Evolutionary conservation across 2,888 invertebrate species (phyloP).

Genomic region (Diaphora mendica): DNA sequence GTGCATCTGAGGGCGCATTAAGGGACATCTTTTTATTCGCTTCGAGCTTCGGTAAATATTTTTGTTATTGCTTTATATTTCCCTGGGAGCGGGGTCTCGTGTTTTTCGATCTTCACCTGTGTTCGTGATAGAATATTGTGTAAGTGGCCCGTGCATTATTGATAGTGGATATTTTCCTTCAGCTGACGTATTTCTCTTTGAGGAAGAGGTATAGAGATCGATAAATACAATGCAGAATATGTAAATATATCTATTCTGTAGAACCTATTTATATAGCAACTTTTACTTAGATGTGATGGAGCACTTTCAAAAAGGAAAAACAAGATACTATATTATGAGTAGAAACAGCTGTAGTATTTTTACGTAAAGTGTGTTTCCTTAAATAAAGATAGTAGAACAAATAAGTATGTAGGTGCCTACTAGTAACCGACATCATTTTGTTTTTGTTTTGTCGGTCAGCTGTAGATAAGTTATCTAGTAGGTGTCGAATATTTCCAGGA

Average conservation of each 20-base stretch:
- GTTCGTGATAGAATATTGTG: constrained; percentile 67
- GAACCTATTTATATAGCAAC: neutral
- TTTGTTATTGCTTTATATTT: constrained; percentile 80
- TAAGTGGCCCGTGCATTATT: constrained; percentile 72
- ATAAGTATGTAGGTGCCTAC: neutral
- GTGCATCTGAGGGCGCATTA: constrained; percentile 82
- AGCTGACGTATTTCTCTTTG: constrained; percentile 47
- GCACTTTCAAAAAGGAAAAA: neutral
- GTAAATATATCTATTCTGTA: neutral
- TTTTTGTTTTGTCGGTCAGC: neutral
- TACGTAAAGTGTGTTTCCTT: neutral
- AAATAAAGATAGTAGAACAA: neutral
- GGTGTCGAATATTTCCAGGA: neutral
- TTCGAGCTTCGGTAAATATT: constrained; percentile 82
- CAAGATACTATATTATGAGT: neutral
- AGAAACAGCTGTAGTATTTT: neutral
- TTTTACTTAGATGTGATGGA: neutral
- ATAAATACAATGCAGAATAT: neutral
- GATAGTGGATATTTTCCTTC: constrained; percentile 56
- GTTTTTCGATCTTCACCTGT: constrained; percentile 62
- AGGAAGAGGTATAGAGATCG: constrained; percentile 21
- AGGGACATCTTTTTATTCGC: constrained; percentile 85
- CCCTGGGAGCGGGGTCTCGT: constrained; percentile 55
- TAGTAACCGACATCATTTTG: neutral
- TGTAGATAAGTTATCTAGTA: neutral